These are phyloP conservation scores for Penaeus vannamei DNA, from an alignment of 1,140 invertebrate genomes.

Conservation along the genomic window DNA sequence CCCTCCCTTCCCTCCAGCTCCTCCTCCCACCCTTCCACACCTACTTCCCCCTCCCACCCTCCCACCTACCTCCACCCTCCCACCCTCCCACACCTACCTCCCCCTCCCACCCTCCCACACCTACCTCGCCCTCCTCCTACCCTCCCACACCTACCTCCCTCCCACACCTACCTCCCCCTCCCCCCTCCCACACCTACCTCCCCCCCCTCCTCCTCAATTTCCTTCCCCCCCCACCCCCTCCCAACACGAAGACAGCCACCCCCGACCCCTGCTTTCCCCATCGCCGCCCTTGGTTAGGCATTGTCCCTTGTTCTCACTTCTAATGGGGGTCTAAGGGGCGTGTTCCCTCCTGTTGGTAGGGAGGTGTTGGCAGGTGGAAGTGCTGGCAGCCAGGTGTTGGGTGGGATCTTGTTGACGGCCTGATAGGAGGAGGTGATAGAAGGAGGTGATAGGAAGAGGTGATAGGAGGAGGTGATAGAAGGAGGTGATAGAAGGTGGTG, in stretches of 20 bases:
- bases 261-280: too few relatives aligned
- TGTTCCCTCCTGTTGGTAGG: too few relatives aligned
- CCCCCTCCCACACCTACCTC: background rate
- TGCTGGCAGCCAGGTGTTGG: too few relatives aligned
- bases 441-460: too few relatives aligned
- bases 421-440: too few relatives aligned
- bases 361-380: too few relatives aligned
- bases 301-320: too few relatives aligned
- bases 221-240: background rate
- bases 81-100: background rate
- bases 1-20: background rate
- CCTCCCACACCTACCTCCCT: background rate
- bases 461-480: too few relatives aligned
- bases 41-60: background rate
- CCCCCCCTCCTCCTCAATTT: background rate
- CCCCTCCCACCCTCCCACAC: background rate
- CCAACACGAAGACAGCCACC: background rate
- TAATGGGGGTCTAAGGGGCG: too few relatives aligned
- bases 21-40: background rate
- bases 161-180: background rate
- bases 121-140: background rate
- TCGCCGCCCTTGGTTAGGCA: too few relatives aligned
- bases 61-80: background rate
- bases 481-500: too few relatives aligned
- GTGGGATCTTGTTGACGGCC: too few relatives aligned